Conservation (phyloP, 2,113 vertebrate species). For the Xiphophorus hellerii region DNA sequence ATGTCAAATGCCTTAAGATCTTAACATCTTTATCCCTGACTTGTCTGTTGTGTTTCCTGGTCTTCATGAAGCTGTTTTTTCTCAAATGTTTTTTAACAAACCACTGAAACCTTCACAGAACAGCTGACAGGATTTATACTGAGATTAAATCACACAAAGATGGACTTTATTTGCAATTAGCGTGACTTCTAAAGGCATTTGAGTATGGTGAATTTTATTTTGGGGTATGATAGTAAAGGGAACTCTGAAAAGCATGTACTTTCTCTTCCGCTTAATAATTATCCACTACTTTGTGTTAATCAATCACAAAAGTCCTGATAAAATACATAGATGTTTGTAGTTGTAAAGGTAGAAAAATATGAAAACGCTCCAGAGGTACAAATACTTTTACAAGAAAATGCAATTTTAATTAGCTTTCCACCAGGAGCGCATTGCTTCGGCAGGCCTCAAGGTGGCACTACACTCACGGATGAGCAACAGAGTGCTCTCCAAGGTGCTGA, state of each 20-base stretch:
- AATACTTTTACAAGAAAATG: neutral
- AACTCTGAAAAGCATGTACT: too few relatives aligned
- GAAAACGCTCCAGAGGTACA: neutral
- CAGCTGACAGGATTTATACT: too few relatives aligned
- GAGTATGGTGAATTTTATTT: neutral
- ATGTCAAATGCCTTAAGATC: too few relatives aligned
- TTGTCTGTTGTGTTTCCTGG: too few relatives aligned
- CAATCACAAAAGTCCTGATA: neutral
- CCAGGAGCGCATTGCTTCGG: slow-evolving; percentile 17
- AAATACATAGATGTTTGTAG: neutral
- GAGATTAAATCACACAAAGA: too few relatives aligned
- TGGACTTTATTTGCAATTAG: too few relatives aligned
- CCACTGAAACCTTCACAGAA: too few relatives aligned
- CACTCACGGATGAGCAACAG: slow-evolving; percentile 26
- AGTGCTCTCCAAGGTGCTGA: slow-evolving; percentile 72
- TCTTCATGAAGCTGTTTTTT: too few relatives aligned
- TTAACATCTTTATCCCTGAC: too few relatives aligned
- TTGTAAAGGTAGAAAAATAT: neutral
- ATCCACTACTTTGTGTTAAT: neutral
- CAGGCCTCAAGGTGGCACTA: slow-evolving; percentile 67
- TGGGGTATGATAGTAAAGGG: neutral
- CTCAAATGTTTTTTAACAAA: too few relatives aligned
- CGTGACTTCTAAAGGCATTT: neutral
- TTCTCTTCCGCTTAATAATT: too few relatives aligned
- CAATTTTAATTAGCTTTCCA: neutral